Base-by-base conservation (phyloP, 2,888 invertebrate species). In the Drosophila paranaensis region DNA sequence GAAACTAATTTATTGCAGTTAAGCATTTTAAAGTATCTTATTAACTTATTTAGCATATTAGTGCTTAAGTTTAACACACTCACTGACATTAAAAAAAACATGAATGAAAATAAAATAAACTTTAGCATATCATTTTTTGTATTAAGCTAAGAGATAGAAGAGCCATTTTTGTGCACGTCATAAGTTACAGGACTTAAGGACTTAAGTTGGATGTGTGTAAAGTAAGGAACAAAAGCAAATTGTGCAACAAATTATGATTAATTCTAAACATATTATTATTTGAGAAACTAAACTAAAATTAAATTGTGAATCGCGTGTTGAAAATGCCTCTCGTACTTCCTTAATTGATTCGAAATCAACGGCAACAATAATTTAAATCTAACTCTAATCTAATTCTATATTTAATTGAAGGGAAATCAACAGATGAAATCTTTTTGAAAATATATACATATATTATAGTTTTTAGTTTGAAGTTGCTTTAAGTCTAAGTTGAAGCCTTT, bases 321-420 rank as follows among this genome's bases (percentile, higher is more conserved):
- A 74, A 79, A 74, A 78, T 67, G 68, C 78, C 81, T 81, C 74
- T 68, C 76, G 85, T 86, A 90, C 84, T 90, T 90, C 90, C 90
- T 90, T 89, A 90, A 82, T 74, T 90, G 89, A 90, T 90, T 84
- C 63, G 82, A 87, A 86, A 86, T 86, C 89, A 82, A 81, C 58
- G 60, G 60, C 74, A 77, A 64, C 54, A 74, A 71, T 60, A 53
- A 69, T 58, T 60, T 54, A 74, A 71, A 85, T 77, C 56, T 77
- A 68, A 81, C 65, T 81, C 20, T 46, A 46, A 46, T 78, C 51
- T 77, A 68, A 79, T 65, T 81, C 14, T 37, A 37, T 37, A 27
- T 25, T 65, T 70, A 62, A 75, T 33, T 14, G n/a, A 14, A 4
- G 37, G 13, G 54, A 45, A 30, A 25, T 6, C 27, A n/a, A n/a